A percentile compares a stretch with the other conserved stretches of the same genome.
Conservation (phyloP, 2,888 invertebrate genomes). For the Phoenoteleia sp. region DNA sequence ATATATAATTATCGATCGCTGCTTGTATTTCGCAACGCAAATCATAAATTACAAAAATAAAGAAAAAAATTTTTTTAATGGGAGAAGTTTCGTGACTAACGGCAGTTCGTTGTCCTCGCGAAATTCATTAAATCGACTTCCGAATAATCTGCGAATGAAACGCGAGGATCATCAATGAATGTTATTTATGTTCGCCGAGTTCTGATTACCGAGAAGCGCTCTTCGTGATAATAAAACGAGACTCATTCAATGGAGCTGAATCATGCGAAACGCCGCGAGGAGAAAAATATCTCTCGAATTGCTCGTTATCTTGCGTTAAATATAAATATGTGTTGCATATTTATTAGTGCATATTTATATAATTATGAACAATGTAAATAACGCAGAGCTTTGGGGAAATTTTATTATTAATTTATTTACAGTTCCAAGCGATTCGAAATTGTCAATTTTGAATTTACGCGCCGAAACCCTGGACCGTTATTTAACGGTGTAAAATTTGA, state of each 20-base stretch:
- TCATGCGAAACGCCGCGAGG: slow-evolving; percentile 37
- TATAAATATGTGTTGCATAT: slow-evolving; percentile 1
- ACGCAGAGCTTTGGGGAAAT: too few species aligned
- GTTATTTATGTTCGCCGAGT: slow-evolving; percentile 56
- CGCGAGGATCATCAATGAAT: slow-evolving; percentile 59
- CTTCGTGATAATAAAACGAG: slow-evolving; percentile 44
- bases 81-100: not conserved
- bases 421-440: too few species aligned
- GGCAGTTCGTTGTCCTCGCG: slow-evolving; percentile 28
- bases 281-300: slow-evolving; percentile 29
- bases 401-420: too few species aligned
- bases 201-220: slow-evolving; percentile 57
- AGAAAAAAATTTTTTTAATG: not conserved
- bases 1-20: slow-evolving; percentile 27
- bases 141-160: slow-evolving; percentile 50
- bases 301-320: slow-evolving; percentile 17
- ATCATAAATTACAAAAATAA: not conserved
- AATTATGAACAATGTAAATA: not conserved
- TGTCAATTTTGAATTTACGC: too few species aligned
- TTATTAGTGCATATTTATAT: not conserved
- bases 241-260: slow-evolving; percentile 52
- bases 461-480: too few species aligned
- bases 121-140: slow-evolving; percentile 25
- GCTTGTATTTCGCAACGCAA: slow-evolving; percentile 10
- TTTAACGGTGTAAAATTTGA: too few species aligned